Evolutionary conservation across 2,797 vertebrate genomes (phyloP).

Genomic region (Clarias laeviceps): DNA sequence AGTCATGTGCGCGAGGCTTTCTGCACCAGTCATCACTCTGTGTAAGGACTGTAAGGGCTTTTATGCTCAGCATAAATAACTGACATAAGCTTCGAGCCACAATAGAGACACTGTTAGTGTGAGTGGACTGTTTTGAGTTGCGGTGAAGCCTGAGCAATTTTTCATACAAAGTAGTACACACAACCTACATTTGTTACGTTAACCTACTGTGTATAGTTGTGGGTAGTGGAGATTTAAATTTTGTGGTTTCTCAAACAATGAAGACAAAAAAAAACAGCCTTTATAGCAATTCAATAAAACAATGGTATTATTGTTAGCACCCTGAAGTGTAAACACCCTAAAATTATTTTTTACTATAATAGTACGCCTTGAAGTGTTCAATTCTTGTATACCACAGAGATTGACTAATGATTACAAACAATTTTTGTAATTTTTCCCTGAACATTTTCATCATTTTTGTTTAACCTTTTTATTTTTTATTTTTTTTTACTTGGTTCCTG

Average conservation of each 20-base stretch:
- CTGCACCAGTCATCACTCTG: neutral
- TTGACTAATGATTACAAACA: too few relatives aligned
- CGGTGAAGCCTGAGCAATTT: neutral
- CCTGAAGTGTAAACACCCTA: neutral
- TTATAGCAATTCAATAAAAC: neutral
- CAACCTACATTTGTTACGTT: neutral
- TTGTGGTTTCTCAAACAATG: neutral
- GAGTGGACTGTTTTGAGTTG: slow-evolving; percentile 4
- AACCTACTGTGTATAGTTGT: neutral
- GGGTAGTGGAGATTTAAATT: neutral
- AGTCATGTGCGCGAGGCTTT: neutral
- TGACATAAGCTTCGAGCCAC: slow-evolving; percentile 3
- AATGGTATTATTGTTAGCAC: neutral
- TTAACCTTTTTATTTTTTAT: too few relatives aligned
- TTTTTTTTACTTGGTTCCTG: neutral
- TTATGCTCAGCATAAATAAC: slow-evolving; percentile 61
- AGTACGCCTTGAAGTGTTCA: neutral
- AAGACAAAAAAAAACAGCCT: neutral
- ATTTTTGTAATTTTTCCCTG: neutral
- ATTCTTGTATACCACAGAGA: neutral
- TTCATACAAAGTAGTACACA: neutral
- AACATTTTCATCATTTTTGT: too few relatives aligned
- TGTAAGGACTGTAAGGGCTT: slow-evolving; percentile 62
- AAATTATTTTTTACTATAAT: neutral
- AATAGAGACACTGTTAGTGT: slow-evolving; percentile 27